Evolutionary conservation across 2,113 vertebrate genomes (phyloP).

Genomic region (Lepus americanus): DNA sequence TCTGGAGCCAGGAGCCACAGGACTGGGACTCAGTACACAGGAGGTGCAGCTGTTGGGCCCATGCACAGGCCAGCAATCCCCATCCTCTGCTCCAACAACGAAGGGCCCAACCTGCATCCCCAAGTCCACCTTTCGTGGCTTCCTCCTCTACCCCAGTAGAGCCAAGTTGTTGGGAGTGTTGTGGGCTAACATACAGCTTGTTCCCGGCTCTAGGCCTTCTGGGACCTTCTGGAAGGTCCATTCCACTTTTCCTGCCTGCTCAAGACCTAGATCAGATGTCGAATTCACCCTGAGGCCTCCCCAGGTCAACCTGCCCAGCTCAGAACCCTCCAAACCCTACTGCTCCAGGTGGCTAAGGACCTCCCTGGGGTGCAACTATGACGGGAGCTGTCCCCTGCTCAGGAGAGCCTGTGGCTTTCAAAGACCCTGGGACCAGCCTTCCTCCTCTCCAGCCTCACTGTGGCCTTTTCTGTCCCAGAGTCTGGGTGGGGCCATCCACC

Average conservation of each 20-base stretch:
- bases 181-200: neutral
- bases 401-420: neutral
- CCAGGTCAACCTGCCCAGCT: neutral
- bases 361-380: neutral
- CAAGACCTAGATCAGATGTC: neutral
- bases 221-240: neutral
- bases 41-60: too few relatives aligned
- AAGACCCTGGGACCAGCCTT: neutral
- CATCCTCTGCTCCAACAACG: neutral
- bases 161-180: neutral
- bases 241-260: neutral
- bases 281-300: neutral
- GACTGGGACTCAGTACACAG: neutral
- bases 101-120: neutral
- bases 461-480: neutral
- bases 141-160: too few relatives aligned
- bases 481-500: too few relatives aligned
- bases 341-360: accelerated
- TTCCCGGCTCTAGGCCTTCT: neutral
- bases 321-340: neutral
- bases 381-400: neutral
- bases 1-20: neutral
- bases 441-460: neutral
- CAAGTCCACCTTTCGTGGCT: accelerated
- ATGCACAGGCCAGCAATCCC: accelerated